Percentiles rank a stretch among this genome's conserved stretches.
Conservation (phyloP, 2,113 vertebrate species). For the Collichthys lucidus region DNA sequence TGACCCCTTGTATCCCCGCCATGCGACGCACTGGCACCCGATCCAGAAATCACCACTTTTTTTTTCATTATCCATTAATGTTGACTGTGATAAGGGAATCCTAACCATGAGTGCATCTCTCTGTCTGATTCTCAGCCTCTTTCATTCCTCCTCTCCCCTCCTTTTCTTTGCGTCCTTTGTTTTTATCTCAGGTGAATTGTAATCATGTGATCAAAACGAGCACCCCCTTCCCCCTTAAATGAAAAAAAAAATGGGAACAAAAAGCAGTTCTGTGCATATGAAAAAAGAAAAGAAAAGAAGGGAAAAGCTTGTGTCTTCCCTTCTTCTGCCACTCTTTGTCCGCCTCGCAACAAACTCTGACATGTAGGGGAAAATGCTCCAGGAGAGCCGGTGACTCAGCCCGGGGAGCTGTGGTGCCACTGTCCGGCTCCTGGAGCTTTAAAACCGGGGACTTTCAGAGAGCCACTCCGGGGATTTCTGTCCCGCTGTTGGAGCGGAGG, state of each 20-base stretch:
- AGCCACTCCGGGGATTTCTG: conserved; percentile 44
- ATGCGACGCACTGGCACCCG: conserved; percentile 70
- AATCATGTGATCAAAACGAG: conserved; percentile 84
- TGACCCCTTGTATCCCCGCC: conserved; percentile 78
- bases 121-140: conserved; percentile 69
- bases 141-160: conserved; percentile 57
- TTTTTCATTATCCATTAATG: conserved; percentile 87
- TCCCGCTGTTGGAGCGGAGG: conserved; percentile 39
- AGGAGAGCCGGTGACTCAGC: conserved; percentile 36
- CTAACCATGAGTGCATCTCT: conserved; percentile 79
- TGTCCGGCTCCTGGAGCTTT: conserved; percentile 50
- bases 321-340: conserved; percentile 61
- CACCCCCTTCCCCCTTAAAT: conserved; percentile 77
- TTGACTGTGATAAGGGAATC: conserved; percentile 90
- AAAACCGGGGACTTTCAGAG: conserved; percentile 23
- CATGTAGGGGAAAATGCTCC: conserved; percentile 58
- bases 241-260: conserved; percentile 82
- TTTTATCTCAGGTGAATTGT: conserved; percentile 85
- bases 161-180: conserved; percentile 79
- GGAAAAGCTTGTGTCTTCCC: conserved; percentile 65
- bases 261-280: conserved; percentile 82
- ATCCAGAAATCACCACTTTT: conserved; percentile 83
- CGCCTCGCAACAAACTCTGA: conserved; percentile 63
- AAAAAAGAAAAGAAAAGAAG: conserved; percentile 72
- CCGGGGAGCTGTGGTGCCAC: no score